Percentiles rank a stretch among this genome's conserved stretches.
These are phyloP conservation scores for Gephyroberyx darwinii DNA, from an alignment of 2,797 vertebrate species.

Conservation along the genomic window DNA sequence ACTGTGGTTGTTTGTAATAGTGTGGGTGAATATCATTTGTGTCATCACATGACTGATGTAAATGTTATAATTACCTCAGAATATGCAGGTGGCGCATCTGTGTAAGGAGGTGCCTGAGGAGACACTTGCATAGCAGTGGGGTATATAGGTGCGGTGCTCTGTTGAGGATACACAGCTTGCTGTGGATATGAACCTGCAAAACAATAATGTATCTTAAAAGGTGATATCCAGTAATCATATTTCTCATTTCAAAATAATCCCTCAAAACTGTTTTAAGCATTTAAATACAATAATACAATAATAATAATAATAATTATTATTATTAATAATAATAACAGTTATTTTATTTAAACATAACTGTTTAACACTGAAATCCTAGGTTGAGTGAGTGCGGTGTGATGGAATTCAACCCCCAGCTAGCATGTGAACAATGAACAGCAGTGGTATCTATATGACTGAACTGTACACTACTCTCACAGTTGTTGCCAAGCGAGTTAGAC, in stretches of 20 bases:
- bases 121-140: conserved; percentile 90
- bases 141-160: conserved; percentile 87
- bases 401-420: too few species aligned
- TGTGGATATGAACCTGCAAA: conserved; percentile 89
- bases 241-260: background rate
- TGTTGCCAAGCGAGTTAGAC: too few species aligned
- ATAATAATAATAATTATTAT: too few species aligned
- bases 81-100: conserved; percentile 93
- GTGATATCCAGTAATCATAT: background rate
- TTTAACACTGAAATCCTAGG: background rate
- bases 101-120: conserved; percentile 92
- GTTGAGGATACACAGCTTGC: conserved; percentile 91
- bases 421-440: too few species aligned
- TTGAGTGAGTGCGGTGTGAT: background rate
- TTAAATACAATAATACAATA: too few species aligned
- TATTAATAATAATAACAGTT: background rate
- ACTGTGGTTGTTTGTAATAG: background rate
- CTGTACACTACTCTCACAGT: too few species aligned
- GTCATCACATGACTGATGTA: too few species aligned
- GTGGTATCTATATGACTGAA: too few species aligned
- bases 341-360: background rate
- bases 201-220: conserved; percentile 40
- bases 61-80: conserved; percentile 86
- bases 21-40: background rate
- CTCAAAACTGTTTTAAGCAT: too few species aligned